Evolutionary conservation across 2,888 invertebrate species (phyloP).

Genomic region (Meteorus colon): DNA sequence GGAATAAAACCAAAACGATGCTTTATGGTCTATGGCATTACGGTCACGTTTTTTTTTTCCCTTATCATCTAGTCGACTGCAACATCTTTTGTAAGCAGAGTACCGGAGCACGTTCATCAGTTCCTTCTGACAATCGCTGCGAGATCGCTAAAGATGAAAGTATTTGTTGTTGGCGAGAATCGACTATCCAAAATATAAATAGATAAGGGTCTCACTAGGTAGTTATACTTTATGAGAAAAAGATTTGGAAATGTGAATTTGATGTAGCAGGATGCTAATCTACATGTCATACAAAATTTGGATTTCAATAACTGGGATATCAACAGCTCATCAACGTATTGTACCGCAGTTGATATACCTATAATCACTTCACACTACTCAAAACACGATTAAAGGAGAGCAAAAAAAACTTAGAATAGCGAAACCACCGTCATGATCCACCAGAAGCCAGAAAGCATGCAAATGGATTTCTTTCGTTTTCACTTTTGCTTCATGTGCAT

Average conservation of each 20-base stretch:
- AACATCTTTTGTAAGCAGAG: constrained; percentile 37
- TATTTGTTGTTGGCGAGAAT: neutral
- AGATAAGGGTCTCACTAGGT: neutral
- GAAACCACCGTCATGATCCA: neutral
- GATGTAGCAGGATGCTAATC: constrained; percentile 14
- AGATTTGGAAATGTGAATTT: neutral
- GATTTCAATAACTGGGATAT: constrained; percentile 3
- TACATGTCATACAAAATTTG: neutral
- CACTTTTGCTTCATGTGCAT: neutral
- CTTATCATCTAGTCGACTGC: constrained; percentile 59
- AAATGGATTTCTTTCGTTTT: neutral
- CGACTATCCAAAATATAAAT: neutral
- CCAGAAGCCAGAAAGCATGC: constrained; percentile 6
- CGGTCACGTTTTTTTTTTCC: constrained; percentile 60
- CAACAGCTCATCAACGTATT: neutral
- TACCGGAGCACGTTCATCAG: neutral
- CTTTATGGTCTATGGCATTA: constrained; percentile 64
- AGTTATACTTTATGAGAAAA: neutral
- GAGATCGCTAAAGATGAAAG: neutral
- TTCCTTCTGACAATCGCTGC: neutral
- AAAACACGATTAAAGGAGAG: constrained; percentile 16
- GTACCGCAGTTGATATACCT: neutral
- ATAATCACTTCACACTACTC: constrained; percentile 21
- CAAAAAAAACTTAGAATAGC: constrained; percentile 19
- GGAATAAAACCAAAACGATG: constrained; percentile 59